These are phyloP conservation scores for Leptinotarsa texana DNA, from an alignment of 1,140 invertebrate species.

Conservation along the genomic window DNA sequence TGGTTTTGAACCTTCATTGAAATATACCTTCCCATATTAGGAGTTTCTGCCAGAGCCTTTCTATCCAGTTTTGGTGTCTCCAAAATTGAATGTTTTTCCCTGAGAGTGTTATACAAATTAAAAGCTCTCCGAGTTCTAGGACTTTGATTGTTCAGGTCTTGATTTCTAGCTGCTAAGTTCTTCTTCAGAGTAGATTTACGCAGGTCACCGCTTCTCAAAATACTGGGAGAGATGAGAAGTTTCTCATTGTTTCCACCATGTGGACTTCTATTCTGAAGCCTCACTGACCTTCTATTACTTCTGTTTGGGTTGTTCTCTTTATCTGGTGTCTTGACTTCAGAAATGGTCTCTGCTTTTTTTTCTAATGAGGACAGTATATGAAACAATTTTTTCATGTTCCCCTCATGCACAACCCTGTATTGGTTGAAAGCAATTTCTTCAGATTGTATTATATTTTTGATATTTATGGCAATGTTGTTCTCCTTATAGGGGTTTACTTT, in stretches of 20 bases:
- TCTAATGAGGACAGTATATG: neutral
- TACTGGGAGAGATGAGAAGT: neutral
- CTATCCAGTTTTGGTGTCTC: conserved; percentile 17
- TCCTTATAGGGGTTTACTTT: neutral
- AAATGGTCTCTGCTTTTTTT: neutral
- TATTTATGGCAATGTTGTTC: neutral
- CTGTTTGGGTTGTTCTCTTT: neutral
- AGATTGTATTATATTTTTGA: conserved; percentile 8
- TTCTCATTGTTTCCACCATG: neutral
- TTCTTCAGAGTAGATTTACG: conserved; percentile 18
- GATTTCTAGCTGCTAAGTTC: conserved; percentile 12
- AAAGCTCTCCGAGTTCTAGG: neutral
- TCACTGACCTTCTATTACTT: conserved; percentile 1
- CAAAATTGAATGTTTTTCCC: conserved; percentile 1
- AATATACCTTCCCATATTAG: conserved; percentile 5
- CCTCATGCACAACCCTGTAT: neutral
- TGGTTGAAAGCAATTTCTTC: conserved; percentile 13
- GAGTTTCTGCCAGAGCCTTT: neutral
- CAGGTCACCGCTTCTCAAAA: conserved; percentile 10
- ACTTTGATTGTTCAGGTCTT: neutral
- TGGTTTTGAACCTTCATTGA: conserved; percentile 14
- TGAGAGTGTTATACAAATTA: neutral
- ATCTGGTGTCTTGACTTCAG: neutral
- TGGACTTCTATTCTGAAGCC: conserved; percentile 17
- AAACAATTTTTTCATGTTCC: neutral